These are phyloP conservation scores for Typhlichthys subterraneus DNA, from an alignment of 2,797 vertebrate species.

Conservation along the genomic window DNA sequence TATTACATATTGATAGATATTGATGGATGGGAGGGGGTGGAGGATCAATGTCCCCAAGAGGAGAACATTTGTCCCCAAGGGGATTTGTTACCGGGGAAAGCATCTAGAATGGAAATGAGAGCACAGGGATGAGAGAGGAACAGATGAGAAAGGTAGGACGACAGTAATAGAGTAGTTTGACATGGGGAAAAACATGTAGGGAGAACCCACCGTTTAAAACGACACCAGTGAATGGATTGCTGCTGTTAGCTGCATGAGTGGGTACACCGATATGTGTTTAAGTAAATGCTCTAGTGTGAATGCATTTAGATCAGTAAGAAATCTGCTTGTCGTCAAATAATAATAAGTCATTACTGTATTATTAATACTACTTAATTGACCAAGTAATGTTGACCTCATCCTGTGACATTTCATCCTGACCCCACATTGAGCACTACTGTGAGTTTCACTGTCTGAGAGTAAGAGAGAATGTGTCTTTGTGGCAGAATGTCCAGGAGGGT, in stretches of 20 bases:
- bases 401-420: too few relatives aligned
- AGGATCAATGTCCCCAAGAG: conserved; percentile 50
- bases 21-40: conserved; percentile 51
- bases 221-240: conserved; percentile 20
- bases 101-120: conserved; percentile 34
- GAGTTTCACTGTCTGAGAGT: too few relatives aligned
- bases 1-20: conserved; percentile 55
- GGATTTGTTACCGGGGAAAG: conserved; percentile 33
- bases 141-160: conserved; percentile 8
- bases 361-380: too few relatives aligned
- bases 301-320: neutral
- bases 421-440: too few relatives aligned
- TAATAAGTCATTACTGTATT: too few relatives aligned
- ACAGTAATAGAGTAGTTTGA: conserved; percentile 43
- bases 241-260: conserved; percentile 13
- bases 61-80: conserved; percentile 27
- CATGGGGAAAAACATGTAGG: conserved; percentile 29
- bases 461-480: conserved; percentile 16
- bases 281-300: conserved; percentile 19
- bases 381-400: too few relatives aligned
- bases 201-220: conserved; percentile 38
- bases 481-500: conserved; percentile 42
- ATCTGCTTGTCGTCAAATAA: neutral
- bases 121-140: conserved; percentile 22
- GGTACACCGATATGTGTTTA: conserved; percentile 31